These are phyloP conservation scores for Epinephelus awoara DNA, from an alignment of 2,797 vertebrate genomes.

Conservation along the genomic window DNA sequence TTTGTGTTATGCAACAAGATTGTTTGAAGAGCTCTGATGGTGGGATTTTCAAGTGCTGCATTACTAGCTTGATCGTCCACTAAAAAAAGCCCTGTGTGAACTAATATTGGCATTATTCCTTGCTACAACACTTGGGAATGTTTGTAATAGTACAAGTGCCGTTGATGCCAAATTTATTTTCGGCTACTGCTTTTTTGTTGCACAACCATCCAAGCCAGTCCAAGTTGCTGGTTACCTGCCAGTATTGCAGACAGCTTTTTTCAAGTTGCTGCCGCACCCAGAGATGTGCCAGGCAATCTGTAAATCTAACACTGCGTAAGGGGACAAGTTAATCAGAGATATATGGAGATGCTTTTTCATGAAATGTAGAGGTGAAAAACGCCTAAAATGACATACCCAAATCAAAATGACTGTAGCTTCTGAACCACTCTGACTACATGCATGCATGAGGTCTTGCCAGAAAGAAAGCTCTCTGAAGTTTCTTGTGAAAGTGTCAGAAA, in stretches of 20 bases:
- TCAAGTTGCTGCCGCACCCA: neutral
- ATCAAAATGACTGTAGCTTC: too few relatives aligned
- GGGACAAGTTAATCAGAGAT: neutral
- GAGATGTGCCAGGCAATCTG: neutral
- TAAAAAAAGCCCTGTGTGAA: slow-evolving; percentile 7
- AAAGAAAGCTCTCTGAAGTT: too few relatives aligned
- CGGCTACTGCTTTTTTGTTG: neutral
- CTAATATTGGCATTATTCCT: neutral
- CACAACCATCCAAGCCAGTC: neutral
- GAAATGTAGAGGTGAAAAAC: neutral
- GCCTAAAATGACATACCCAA: too few relatives aligned
- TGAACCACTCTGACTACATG: too few relatives aligned
- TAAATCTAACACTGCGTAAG: neutral
- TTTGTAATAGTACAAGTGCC: too few relatives aligned
- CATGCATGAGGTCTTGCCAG: too few relatives aligned
- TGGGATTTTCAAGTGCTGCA: neutral
- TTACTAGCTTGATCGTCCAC: slow-evolving; percentile 3
- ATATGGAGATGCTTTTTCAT: neutral
- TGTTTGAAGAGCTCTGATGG: neutral
- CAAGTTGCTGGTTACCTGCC: neutral
- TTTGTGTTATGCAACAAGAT: neutral
- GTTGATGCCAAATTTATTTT: neutral
- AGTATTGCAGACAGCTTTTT: neutral
- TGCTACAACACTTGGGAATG: too few relatives aligned
- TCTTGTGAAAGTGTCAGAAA: too few relatives aligned